Evolutionary conservation across 2,888 invertebrate genomes (phyloP).

Genomic region (Melanchra persicariae): DNA sequence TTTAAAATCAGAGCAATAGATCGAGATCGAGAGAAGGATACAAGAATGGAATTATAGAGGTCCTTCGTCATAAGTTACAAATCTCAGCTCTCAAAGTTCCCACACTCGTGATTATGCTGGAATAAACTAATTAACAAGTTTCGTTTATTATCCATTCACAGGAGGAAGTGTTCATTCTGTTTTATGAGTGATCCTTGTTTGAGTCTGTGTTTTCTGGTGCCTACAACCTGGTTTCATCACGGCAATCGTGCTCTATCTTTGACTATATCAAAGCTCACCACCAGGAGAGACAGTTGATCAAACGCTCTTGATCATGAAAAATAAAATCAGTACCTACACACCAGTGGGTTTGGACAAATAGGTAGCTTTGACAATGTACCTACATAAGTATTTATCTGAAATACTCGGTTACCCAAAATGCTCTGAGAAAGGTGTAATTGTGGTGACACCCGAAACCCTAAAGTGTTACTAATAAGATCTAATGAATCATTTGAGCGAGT

Average conservation of each 20-base stretch:
- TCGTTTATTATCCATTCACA: neutral
- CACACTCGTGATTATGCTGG: neutral
- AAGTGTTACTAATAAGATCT: constrained; percentile 37
- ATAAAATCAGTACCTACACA: too few species aligned
- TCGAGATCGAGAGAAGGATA: too few species aligned
- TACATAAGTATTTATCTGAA: neutral
- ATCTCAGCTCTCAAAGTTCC: neutral
- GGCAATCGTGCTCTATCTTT: too few species aligned
- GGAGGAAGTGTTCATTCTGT: too few species aligned
- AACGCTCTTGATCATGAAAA: too few species aligned
- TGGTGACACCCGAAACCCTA: constrained; percentile 22
- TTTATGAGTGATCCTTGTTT: too few species aligned
- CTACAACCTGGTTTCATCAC: too few species aligned
- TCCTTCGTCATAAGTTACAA: neutral
- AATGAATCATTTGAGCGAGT: constrained; percentile 38
- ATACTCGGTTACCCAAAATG: neutral
- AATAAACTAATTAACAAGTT: neutral
- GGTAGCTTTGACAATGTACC: neutral
- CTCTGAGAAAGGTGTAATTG: constrained; percentile 13
- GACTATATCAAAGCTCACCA: too few species aligned
- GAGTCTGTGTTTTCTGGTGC: too few species aligned
- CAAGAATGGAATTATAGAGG: too few species aligned
- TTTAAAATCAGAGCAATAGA: too few species aligned
- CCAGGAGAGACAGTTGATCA: too few species aligned
- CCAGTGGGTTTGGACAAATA: neutral